Percentiles rank a stretch among this genome's conserved stretches.
Conservation (phyloP, 2,888 invertebrate species). For the Chrysodeixis includens region DNA sequence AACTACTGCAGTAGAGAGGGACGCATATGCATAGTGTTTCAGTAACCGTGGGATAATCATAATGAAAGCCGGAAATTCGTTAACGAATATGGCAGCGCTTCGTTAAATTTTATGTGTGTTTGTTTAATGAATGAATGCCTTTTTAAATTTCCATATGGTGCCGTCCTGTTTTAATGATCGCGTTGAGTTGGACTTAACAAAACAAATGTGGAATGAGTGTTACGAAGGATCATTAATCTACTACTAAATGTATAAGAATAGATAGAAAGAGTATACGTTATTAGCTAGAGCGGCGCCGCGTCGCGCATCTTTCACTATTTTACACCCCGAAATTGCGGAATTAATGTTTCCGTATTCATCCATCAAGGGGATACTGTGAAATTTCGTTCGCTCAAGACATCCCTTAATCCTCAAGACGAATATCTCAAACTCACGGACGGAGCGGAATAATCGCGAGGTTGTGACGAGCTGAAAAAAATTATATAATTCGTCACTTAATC, state of each 20-base stretch:
- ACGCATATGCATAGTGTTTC: conserved; percentile 60
- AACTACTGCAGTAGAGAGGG: conserved; percentile 64
- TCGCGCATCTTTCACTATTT: conserved; percentile 77
- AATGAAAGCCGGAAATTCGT: conserved; percentile 87
- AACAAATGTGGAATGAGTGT: conserved; percentile 61
- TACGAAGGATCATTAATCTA: conserved; percentile 62
- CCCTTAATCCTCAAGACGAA: conserved; percentile 87
- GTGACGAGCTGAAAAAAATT: conserved; percentile 81
- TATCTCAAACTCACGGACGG: conserved; percentile 85
- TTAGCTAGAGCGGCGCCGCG: conserved; percentile 67
- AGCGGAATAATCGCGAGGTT: conserved; percentile 84
- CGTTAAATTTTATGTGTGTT: conserved; percentile 87
- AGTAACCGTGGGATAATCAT: conserved; percentile 75
- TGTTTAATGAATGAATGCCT: conserved; percentile 86
- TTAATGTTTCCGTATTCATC: conserved; percentile 84
- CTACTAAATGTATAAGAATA: conserved; percentile 59
- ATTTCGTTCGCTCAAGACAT: conserved; percentile 81
- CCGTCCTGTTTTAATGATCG: conserved; percentile 68
- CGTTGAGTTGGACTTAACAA: conserved; percentile 62
- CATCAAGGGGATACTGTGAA: conserved; percentile 85
- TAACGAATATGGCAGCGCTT: conserved; percentile 86
- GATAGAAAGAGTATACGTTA: conserved; percentile 67
- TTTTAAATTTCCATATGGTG: conserved; percentile 84
- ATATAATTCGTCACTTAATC: conserved; percentile 87
- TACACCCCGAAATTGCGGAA: conserved; percentile 80